Evolutionary conservation across 1,140 invertebrate genomes (phyloP), one percentile per base, ranked within the genome.

Genomic region (Ephestia elutella): DNA sequence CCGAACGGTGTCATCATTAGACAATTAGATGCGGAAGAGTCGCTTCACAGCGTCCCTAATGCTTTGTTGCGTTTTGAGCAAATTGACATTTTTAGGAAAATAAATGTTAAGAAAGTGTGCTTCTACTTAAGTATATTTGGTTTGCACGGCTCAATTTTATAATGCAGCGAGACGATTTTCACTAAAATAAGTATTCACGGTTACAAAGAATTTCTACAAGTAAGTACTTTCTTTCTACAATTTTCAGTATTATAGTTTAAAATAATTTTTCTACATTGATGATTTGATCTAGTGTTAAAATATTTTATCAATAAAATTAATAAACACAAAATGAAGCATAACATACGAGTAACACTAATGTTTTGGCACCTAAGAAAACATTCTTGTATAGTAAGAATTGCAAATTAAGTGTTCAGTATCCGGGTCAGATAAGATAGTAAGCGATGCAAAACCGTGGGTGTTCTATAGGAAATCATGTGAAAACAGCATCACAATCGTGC

Each of bases 1-100:
- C 9, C 10, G 32, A 58, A 11, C 32, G 63, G 68, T 68, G 70
- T 74, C 72, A n/a, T n/a, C 68, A 60, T n/a, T n/a, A n/a, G n/a
- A 73, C 78, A 74, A 82, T 86, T 81, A 84, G 81, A 81, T 84
- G 62, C 82, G 81, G 76, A 86, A 84, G 78, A 77, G 60, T 55
- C 63, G 73, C 71, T 70, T 62, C 72, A 64, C 66, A 73, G 68
- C 70, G 71, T 65, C 60, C 64, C 75, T 79, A 75, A 75, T 69
- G 68, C 66, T 61, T 20, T 48, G 35, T 25, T 56, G 11, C 0
- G 9, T 50, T 7, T 21, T 53, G 10, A 53, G 2, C 5, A 53
- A 53, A 53, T 21, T 21, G 7, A 13, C 13, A 53, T 25, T 53
- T 13, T 25, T 44, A 17, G n/a, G 38, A 15, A 44, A 7, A 44